Base-by-base conservation (phyloP, 2,797 vertebrate species). In the Eupleurogrammus muticus region DNA sequence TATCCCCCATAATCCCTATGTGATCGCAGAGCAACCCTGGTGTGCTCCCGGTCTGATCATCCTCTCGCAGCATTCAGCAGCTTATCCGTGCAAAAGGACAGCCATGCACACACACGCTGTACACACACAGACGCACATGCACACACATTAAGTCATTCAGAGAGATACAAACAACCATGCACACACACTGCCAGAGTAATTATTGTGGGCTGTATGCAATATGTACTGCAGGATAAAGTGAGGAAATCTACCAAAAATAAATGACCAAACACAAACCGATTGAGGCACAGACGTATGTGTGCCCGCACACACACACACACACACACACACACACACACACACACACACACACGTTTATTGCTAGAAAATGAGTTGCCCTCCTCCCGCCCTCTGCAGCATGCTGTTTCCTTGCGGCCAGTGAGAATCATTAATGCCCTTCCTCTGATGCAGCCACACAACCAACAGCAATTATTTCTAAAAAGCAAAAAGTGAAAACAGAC, bases 381-480 rank as follows among this genome's bases (percentile, higher is more conserved):
- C 75, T 75, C 57, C 70, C 38, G 66, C 73, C 83, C 77, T 87
- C 79, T 75, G 66, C 72, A 70, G 77, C 50, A 56, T 77, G 58
- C 66, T 16, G 55, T 79, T 92, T 92, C 89, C 87, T 90, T 77
- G 62, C 72, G 68, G 85, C 83, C 86, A 82, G 85, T 71, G 82
- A 88, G 88, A 91, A 89, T 94, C 92, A 92, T 94, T 94, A 93
- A 86, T 84, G 86, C 73, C 87, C 87, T 90, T 88, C 82, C 80
- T 92, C 87, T 89, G 90, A 92, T 92, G 82, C 80, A 75, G 84
- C 88, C 81, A 77, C 83, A 92, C 88, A 88, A 92, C 88, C 89
- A 90, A 91, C 85, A 92, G 90, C 92, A 95, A 94, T 94, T 95
- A 94, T 92, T 93, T 93, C 88, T 91, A 92, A 93, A 93, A 93